Evolutionary conservation across 2,888 invertebrate genomes (phyloP).

Genomic region (Resseliella maxima): DNA sequence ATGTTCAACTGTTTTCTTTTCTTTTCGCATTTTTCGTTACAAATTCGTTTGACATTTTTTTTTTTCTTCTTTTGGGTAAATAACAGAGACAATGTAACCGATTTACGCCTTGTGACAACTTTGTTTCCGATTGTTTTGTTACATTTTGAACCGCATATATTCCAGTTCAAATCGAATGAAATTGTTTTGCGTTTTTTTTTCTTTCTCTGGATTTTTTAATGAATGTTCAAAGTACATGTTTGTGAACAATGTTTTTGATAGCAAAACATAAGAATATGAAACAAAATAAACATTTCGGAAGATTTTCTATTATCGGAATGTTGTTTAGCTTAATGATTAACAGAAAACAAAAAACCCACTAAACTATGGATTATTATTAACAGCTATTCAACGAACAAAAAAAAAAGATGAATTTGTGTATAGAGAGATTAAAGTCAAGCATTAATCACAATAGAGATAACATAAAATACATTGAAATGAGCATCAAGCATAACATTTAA

Average conservation of each 20-base stretch:
- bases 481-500: not conserved
- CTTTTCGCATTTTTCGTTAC: not conserved
- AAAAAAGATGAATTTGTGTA: not conserved
- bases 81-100: constrained; percentile 22
- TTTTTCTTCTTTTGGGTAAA: not conserved
- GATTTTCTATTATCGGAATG: not conserved
- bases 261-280: not conserved
- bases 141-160: not conserved
- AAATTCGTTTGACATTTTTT: not conserved
- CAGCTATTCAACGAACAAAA: not conserved
- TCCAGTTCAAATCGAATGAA: not conserved
- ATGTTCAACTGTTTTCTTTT: constrained; percentile 1
- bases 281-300: not conserved
- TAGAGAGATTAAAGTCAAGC: not conserved
- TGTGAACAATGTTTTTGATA: constrained; percentile 16
- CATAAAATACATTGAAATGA: not conserved
- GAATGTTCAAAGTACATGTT: not conserved
- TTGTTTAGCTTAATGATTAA: not conserved
- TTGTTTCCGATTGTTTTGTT: not conserved
- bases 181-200: not conserved
- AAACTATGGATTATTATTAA: not conserved
- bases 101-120: constrained; percentile 15
- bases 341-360: not conserved
- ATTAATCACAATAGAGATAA: constrained; percentile 8
- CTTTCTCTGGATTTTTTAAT: not conserved